These are phyloP conservation scores for Pristionchus pacificus DNA, from an alignment of 1,140 invertebrate genomes.

Conservation along the genomic window DNA sequence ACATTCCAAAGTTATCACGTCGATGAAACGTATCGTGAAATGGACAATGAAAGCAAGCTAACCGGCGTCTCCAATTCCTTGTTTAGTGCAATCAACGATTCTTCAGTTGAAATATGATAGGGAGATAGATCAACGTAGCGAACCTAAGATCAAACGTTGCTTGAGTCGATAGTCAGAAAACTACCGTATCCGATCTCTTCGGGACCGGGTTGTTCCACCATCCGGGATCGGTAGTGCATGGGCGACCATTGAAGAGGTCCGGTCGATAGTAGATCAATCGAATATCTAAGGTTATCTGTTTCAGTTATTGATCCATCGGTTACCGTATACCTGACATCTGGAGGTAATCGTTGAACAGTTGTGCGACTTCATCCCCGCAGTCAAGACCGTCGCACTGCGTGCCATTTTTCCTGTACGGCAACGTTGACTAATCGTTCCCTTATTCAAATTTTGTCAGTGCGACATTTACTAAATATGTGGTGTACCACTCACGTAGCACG, in stretches of 20 bases:
- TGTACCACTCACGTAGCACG: no score
- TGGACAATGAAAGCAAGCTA: background rate
- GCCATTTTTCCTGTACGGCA: no score
- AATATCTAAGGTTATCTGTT: constrained; percentile 17
- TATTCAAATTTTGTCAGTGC: no score
- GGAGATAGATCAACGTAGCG: constrained; percentile 24
- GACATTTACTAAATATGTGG: no score
- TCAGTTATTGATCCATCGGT: constrained; percentile 2
- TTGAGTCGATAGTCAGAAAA: background rate
- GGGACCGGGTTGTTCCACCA: constrained; percentile 27
- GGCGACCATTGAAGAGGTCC: constrained; percentile 8
- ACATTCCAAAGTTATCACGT: no score
- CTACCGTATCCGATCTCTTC: constrained; percentile 23
- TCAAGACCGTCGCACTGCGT: constrained; percentile 27
- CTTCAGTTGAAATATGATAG: constrained; percentile 27
- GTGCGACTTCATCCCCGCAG: constrained; percentile 22
- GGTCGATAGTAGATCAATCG: constrained; percentile 2
- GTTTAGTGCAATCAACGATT: constrained; percentile 24
- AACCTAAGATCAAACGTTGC: constrained; percentile 11
- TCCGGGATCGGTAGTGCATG: constrained; percentile 14
- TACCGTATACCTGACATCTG: background rate
- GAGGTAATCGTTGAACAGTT: constrained; percentile 16
- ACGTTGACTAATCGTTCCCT: no score
- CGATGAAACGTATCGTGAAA: no score
- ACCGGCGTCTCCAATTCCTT: constrained; percentile 19